Conservation (phyloP, 2,113 vertebrate species). For the Passer domesticus region DNA sequence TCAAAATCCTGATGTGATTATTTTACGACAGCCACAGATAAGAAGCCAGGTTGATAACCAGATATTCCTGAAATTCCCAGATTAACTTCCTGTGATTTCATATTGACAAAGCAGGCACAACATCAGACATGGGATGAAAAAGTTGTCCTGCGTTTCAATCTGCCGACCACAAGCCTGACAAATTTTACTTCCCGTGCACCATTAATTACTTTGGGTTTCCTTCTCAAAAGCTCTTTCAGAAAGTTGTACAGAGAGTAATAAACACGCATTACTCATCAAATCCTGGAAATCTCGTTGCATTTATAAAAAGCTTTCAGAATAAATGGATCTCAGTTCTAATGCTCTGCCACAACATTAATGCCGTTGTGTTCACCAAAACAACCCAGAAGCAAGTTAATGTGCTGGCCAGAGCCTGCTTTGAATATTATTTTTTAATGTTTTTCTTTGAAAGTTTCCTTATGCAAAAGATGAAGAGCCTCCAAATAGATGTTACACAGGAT, state of each 20-base stretch:
- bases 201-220: slow-evolving; percentile 35
- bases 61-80: slow-evolving; percentile 12
- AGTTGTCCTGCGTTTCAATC: neutral
- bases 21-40: neutral
- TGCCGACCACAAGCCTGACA: neutral
- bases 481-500: neutral
- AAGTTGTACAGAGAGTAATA: slow-evolving; percentile 20
- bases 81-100: neutral
- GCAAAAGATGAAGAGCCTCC: neutral
- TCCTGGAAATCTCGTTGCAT: slow-evolving; percentile 47
- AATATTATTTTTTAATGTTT: neutral
- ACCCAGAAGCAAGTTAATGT: neutral
- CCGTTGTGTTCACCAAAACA: neutral
- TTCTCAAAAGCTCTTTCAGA: slow-evolving; percentile 65
- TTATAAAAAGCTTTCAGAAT: slow-evolving; percentile 47
- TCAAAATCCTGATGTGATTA: neutral
- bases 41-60: neutral
- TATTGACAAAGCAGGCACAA: neutral
- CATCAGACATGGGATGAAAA: neutral
- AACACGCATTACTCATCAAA: slow-evolving; percentile 49
- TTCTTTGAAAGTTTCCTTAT: neutral
- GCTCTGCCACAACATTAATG: slow-evolving; percentile 33
- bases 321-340: slow-evolving; percentile 52
- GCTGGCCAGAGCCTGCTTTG: neutral
- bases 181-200: slow-evolving; percentile 18